phyloP scores from a whole-genome alignment of 2,113 vertebrate genomes.

The Catharus minimus region DNA sequence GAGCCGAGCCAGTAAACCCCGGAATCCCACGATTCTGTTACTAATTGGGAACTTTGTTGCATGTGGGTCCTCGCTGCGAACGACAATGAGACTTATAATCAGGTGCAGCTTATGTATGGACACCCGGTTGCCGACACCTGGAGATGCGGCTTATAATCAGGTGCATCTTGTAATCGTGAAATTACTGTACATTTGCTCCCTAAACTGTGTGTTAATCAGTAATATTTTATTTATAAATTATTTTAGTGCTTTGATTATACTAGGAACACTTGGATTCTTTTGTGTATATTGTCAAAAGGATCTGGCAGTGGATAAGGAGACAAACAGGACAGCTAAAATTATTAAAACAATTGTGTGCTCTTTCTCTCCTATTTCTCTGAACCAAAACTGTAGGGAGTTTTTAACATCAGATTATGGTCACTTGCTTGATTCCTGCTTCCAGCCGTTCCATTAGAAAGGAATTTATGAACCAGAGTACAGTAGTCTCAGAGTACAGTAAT shows the following conservation, averaged over 20 bases:
- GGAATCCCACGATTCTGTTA: too few relatives aligned
- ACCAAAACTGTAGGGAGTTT: background rate
- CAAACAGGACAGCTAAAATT: background rate
- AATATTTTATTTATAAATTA: background rate
- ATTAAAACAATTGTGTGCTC: background rate
- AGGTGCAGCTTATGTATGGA: too few relatives aligned
- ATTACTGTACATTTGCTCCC: background rate
- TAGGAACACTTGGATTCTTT: background rate
- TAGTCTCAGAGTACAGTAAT: background rate
- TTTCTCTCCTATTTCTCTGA: rapidly evolving
- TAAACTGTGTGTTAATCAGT: background rate
- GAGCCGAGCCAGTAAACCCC: too few relatives aligned
- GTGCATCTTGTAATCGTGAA: too few relatives aligned
- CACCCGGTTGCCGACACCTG: too few relatives aligned
- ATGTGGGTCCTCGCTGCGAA: too few relatives aligned
- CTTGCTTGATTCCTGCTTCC: background rate
- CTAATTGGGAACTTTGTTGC: too few relatives aligned
- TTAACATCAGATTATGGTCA: background rate
- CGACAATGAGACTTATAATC: too few relatives aligned
- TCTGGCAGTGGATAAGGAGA: background rate
- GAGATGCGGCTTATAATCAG: too few relatives aligned
- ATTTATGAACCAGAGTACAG: background rate
- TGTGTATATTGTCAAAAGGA: background rate
- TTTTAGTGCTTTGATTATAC: background rate
- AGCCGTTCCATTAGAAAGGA: background rate